A percentile compares a stretch with the other conserved stretches of the same genome.
phyloP scores from a whole-genome alignment of 2,797 vertebrate genomes.

The Australoheros facetus region DNA sequence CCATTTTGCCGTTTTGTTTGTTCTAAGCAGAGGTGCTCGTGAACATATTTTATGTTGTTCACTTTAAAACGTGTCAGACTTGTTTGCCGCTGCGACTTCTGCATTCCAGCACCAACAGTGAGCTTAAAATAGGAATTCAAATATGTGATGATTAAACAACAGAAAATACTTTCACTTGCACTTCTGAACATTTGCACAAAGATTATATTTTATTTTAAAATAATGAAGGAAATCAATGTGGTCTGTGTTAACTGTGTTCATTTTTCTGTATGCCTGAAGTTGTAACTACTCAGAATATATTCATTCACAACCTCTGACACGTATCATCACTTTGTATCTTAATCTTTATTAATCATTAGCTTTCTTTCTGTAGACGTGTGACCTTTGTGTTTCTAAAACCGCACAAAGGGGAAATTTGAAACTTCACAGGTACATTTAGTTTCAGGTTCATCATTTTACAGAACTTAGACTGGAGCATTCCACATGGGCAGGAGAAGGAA shows the following conservation, averaged over 20 bases:
- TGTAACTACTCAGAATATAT: neutral
- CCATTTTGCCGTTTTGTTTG: neutral
- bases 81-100: neutral
- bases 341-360: neutral
- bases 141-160: neutral
- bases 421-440: neutral
- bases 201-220: neutral
- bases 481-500: neutral
- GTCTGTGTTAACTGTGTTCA: neutral
- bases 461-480: neutral
- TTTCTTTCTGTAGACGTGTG: neutral
- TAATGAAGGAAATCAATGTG: neutral
- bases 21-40: neutral
- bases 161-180: neutral
- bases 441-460: slow-evolving; percentile 12
- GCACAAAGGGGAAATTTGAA: neutral
- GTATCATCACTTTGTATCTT: neutral
- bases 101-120: neutral
- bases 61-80: neutral
- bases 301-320: neutral
- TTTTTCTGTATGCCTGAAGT: neutral
- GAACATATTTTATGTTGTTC: neutral
- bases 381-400: neutral
- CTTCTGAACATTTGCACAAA: neutral
- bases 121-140: neutral